Conservation (phyloP, 2,888 invertebrate species). For the Villa cingulata region DNA sequence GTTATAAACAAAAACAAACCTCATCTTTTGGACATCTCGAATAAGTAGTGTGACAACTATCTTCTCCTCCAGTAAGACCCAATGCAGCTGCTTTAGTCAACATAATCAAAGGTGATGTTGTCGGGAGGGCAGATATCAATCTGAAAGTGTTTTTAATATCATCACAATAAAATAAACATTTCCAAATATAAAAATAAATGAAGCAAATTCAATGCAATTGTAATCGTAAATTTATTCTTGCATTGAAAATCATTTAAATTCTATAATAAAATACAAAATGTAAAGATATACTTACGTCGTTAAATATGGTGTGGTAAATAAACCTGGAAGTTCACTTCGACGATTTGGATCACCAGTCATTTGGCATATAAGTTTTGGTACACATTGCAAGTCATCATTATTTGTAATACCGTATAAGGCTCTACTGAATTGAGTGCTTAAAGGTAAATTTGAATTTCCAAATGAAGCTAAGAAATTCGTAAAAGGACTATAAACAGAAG, state of each 20-base stretch:
- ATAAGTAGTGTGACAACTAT: slow-evolving; percentile 41
- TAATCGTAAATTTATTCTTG: too few relatives aligned
- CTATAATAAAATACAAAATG: too few relatives aligned
- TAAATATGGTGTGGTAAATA: slow-evolving; percentile 33
- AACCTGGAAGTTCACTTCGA: slow-evolving; percentile 30
- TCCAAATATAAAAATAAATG: too few relatives aligned
- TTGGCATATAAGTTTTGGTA: slow-evolving; percentile 59
- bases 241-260: too few relatives aligned
- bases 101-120: slow-evolving; percentile 45
- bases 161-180: not conserved
- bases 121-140: slow-evolving; percentile 28
- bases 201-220: too few relatives aligned
- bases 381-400: slow-evolving; percentile 58
- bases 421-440: slow-evolving; percentile 31
- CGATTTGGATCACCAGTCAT: slow-evolving; percentile 44
- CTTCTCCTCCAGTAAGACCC: slow-evolving; percentile 46
- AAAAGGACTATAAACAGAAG: slow-evolving; percentile 10
- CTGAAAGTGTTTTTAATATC: slow-evolving; percentile 2
- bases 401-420: slow-evolving; percentile 42
- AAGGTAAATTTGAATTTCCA: slow-evolving; percentile 18
- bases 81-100: slow-evolving; percentile 64
- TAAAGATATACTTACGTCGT: slow-evolving; percentile 27
- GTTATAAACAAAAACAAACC: slow-evolving; percentile 16
- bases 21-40: slow-evolving; percentile 57
- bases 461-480: slow-evolving; percentile 7